A percentile compares a stretch with the other conserved stretches of the same genome.
phyloP scores from a whole-genome alignment of 1,140 invertebrate species.

The Drosophila nigrodunni region DNA sequence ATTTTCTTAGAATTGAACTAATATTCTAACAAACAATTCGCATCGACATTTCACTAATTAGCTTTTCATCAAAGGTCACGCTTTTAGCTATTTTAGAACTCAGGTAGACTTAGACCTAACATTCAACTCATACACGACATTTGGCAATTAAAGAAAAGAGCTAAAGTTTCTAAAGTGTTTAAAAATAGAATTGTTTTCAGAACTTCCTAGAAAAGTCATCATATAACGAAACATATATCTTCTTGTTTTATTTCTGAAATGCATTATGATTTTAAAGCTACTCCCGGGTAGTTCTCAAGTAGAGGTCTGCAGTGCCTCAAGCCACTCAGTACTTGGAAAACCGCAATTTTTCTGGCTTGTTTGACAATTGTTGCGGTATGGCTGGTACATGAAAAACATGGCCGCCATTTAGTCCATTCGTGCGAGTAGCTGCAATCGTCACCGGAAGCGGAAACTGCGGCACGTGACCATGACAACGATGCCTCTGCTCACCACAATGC shows the following conservation, averaged over 20 bases:
- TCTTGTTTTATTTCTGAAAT: not conserved
- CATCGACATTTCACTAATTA: slow-evolving; percentile 17
- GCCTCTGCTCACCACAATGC: slow-evolving; percentile 26
- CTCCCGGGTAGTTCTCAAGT: slow-evolving; percentile 13
- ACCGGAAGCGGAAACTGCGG: slow-evolving; percentile 58
- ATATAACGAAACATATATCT: not conserved
- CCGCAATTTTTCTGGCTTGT: slow-evolving; percentile 78
- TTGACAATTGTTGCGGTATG: slow-evolving; percentile 74
- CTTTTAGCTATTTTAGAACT: not conserved
- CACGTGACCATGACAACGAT: slow-evolving; percentile 79
- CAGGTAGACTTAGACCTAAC: slow-evolving; percentile 2
- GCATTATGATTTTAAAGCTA: not conserved
- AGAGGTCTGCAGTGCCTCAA: slow-evolving; percentile 24
- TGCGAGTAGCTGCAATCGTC: slow-evolving; percentile 60
- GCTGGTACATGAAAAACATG: slow-evolving; percentile 55
- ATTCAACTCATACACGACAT: not conserved
- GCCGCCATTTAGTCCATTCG: slow-evolving; percentile 70
- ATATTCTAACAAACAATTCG: slow-evolving; percentile 42
- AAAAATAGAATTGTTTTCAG: too few relatives aligned
- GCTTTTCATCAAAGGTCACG: slow-evolving; percentile 21
- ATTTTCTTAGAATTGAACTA: not conserved
- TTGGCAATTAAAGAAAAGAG: not conserved
- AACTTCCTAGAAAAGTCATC: not conserved
- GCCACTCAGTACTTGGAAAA: slow-evolving; percentile 11
- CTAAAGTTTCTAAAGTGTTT: not conserved